Conservation (phyloP, 2,888 invertebrate species). For the Microctonus brassicae region DNA sequence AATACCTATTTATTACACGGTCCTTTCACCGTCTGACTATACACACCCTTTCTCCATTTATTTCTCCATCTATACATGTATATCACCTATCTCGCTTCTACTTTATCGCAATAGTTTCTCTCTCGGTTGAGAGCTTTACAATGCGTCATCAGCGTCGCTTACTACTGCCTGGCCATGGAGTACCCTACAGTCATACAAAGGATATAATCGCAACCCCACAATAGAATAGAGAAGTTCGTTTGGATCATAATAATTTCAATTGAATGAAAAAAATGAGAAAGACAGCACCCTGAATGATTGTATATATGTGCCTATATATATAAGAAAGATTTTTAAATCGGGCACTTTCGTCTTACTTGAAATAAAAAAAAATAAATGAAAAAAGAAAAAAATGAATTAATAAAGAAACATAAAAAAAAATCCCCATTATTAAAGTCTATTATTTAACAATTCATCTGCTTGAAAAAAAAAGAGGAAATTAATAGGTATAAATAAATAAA, state of each 20-base stretch:
- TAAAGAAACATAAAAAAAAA: no score
- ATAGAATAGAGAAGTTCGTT: constrained; percentile 69
- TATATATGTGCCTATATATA: not conserved
- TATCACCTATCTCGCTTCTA: no score
- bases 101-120: constrained; percentile 40
- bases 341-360: not conserved
- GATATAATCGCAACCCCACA: constrained; percentile 69
- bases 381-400: not conserved
- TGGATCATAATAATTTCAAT: constrained; percentile 70
- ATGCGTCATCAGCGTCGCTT: constrained; percentile 68
- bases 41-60: no score
- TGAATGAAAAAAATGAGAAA: constrained; percentile 53
- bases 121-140: constrained; percentile 66
- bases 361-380: not conserved
- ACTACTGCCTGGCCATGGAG: constrained; percentile 57
- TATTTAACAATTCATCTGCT: no score
- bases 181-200: constrained; percentile 67
- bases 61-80: no score
- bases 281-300: constrained; percentile 16
- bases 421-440: no score
- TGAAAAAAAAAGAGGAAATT: no score
- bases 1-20: not conserved
- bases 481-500: no score
- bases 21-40: no score
- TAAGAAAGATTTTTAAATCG: not conserved